phyloP scores from a whole-genome alignment of 1,140 invertebrate genomes.

The Anoplolepis gracilipes region DNA sequence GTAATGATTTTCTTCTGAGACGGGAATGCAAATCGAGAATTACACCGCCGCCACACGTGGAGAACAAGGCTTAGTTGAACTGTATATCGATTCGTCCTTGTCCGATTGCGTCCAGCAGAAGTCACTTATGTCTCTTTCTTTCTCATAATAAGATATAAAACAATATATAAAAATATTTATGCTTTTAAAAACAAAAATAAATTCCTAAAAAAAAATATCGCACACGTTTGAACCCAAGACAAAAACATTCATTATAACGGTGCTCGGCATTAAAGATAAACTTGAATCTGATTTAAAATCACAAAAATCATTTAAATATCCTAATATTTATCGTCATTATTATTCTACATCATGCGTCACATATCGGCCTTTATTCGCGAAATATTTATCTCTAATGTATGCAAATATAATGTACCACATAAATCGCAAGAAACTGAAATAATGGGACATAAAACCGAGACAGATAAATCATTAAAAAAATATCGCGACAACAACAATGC shows the following conservation, averaged over 20 bases:
- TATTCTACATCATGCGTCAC: neutral
- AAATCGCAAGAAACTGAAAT: neutral
- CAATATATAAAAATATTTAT: neutral
- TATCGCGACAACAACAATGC: neutral
- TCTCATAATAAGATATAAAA: conserved; percentile 15
- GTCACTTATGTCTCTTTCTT: neutral
- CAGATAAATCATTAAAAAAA: conserved; percentile 20
- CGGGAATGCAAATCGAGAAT: conserved; percentile 34
- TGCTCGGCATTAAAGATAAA: conserved; percentile 1
- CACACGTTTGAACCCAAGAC: neutral
- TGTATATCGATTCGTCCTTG: conserved; percentile 12
- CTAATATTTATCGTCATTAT: neutral
- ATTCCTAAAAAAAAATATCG: neutral
- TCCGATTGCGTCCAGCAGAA: neutral
- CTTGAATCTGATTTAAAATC: neutral
- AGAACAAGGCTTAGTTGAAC: conserved; percentile 10
- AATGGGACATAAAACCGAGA: neutral
- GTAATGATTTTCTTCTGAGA: conserved; percentile 18
- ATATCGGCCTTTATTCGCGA: neutral
- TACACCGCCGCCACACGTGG: conserved; percentile 4
- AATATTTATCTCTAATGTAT: neutral
- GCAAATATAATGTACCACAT: neutral
- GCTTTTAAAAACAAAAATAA: neutral
- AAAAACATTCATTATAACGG: neutral
- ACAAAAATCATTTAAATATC: neutral